phyloP scores from a whole-genome alignment of 2,888 invertebrate genomes.

The Rotaria magnacalcarata region DNA sequence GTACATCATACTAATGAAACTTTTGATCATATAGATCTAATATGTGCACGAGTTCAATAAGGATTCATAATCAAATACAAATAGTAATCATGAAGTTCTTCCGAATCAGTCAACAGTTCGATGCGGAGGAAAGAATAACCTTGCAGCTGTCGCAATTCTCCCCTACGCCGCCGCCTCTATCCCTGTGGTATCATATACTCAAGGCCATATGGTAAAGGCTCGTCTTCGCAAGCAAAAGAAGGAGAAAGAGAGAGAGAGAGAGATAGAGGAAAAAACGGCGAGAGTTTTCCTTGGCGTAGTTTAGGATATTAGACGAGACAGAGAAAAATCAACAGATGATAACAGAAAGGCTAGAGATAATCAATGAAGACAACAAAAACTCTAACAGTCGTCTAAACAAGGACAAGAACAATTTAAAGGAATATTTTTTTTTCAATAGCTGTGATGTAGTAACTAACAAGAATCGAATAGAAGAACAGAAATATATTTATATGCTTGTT shows the following conservation, averaged over 20 bases:
- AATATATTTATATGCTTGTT: too few relatives aligned
- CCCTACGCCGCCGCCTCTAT: not conserved
- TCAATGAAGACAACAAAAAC: not conserved
- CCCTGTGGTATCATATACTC: not conserved
- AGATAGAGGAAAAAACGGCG: not conserved
- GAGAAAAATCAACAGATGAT: not conserved
- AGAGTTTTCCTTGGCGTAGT: not conserved
- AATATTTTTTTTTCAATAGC: not conserved
- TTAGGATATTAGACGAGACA: not conserved
- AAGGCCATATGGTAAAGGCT: not conserved
- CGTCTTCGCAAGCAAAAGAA: not conserved
- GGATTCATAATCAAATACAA: slow-evolving; percentile 3
- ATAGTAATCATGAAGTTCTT: not conserved
- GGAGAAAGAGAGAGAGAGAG: not conserved
- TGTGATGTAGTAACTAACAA: not conserved
- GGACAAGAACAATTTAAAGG: not conserved
- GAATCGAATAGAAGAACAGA: not conserved
- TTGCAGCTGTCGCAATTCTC: slow-evolving; percentile 3
- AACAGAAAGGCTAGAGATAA: not conserved
- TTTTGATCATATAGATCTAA: not conserved
- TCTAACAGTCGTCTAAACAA: not conserved
- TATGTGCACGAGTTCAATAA: not conserved
- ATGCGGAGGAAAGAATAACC: not conserved
- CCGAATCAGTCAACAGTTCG: not conserved
- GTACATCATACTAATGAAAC: not conserved